Conservation (phyloP, 2,888 invertebrate species). For the Ditula angustiorana region DNA sequence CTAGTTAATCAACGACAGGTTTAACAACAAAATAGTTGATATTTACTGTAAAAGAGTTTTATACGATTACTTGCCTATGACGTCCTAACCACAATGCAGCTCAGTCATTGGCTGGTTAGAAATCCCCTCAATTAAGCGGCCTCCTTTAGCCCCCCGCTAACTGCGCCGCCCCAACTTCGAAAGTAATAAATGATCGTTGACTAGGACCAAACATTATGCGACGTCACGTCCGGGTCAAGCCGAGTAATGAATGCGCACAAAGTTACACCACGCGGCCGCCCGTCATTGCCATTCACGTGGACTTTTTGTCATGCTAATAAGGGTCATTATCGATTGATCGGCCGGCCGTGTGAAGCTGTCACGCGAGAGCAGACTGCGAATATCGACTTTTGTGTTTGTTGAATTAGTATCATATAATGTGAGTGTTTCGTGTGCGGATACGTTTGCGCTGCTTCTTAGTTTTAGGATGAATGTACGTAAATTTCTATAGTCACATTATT, state of each 20-base stretch:
- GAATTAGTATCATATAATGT: conserved; percentile 34
- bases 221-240: conserved; percentile 70
- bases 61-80: no score
- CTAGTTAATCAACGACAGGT: no score
- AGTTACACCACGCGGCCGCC: conserved; percentile 32
- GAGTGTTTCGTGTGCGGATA: not conserved
- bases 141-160: conserved; percentile 40
- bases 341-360: conserved; percentile 49
- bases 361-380: conserved; percentile 58
- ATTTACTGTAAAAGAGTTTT: no score
- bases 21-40: no score
- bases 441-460: not conserved
- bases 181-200: conserved; percentile 69
- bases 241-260: conserved; percentile 68
- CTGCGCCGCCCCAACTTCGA: conserved; percentile 51
- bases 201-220: conserved; percentile 67
- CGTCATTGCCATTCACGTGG: conserved; percentile 24
- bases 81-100: not conserved
- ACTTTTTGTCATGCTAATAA: conserved; percentile 39
- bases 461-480: no score
- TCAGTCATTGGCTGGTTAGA: conserved; percentile 17
- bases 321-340: conserved; percentile 24
- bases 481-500: no score
- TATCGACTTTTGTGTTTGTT: conserved; percentile 58
- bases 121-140: conserved; percentile 11